Base-by-base conservation (phyloP, 2,888 invertebrate species). In the Phrixothrix hirtus region DNA sequence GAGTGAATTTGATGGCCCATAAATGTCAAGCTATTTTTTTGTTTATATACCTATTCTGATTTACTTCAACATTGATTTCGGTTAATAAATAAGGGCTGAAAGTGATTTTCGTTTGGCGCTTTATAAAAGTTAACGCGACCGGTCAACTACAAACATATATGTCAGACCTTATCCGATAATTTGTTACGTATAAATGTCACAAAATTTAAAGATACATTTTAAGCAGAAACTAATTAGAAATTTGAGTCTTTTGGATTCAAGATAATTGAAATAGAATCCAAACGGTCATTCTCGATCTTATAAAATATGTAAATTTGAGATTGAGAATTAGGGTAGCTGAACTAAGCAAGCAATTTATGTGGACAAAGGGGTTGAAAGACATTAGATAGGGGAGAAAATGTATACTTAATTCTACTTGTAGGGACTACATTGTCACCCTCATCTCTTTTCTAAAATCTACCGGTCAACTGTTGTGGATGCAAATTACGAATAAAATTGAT, bases 11-110 rank as follows among this genome's bases (percentile, higher is more conserved):
- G 72, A 68, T 67, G 67, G 67, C 63, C 71, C 67, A 71, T 72
- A 71, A 71, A 72, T 64, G 72, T 72, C 72, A 68, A 62, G 61
- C 60, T 60, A 62, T 66, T 66, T 68, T 67, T 68, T 66, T 59
- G 63, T 60, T 60, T 60, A 49, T 55, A 51, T 55, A 55, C 56
- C 59, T 60, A 59, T 63, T 57, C 68, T 69, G 70, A 71, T 72
- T 72, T 67, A 69, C 69, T 68, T 69, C 69, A 68, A 71, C 71
- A 71, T 71, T 69, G 72, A 70, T 71, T 71, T 68, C 62, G 63
- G 66, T 59, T 67, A 69, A 72, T 72, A 71, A 72, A 72, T 71
- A 71, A 70, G 70, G 69, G 69, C 63, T 66, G 64, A 68, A 69
- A 69, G 67, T 69, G 69, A 70, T 69, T 68, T 65, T 59, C 30